A percentile compares a stretch with the other conserved stretches of the same genome.
Conservation (phyloP, 2,888 invertebrate species). For the Dilophus febrilis region DNA sequence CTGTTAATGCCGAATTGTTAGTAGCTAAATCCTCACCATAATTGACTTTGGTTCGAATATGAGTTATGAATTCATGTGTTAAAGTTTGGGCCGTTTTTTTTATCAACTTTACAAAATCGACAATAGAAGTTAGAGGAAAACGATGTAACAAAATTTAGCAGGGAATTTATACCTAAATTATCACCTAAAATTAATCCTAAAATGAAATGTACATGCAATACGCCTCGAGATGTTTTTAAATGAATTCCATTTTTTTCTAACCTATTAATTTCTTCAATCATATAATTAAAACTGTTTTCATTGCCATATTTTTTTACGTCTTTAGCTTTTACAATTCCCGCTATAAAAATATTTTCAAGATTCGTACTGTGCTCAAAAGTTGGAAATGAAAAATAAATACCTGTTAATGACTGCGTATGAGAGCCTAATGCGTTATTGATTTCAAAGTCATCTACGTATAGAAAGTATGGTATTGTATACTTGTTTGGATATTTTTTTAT, state of each 20-base stretch:
- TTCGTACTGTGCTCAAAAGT: no score
- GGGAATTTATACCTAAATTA: background rate
- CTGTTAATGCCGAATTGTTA: background rate
- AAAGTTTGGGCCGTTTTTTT: background rate
- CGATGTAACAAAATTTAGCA: background rate
- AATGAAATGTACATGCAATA: background rate
- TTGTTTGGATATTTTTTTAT: background rate
- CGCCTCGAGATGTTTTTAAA: background rate
- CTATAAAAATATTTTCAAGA: no score
- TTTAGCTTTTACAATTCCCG: background rate
- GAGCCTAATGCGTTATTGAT: background rate
- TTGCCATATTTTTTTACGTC: no score
- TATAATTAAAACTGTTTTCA: no score
- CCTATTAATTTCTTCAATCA: background rate
- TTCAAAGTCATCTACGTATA: background rate
- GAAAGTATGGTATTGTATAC: background rate
- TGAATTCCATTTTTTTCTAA: background rate
- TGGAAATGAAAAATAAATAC: background rate
- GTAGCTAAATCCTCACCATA: background rate
- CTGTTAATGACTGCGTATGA: background rate
- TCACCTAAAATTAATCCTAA: conserved; percentile 1
- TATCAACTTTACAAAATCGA: background rate
- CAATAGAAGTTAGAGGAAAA: background rate
- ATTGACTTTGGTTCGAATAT: background rate
- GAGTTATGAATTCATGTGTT: background rate